Base-by-base conservation (phyloP, 2,888 invertebrate genomes). In the Margaritifera margaritifera region DNA sequence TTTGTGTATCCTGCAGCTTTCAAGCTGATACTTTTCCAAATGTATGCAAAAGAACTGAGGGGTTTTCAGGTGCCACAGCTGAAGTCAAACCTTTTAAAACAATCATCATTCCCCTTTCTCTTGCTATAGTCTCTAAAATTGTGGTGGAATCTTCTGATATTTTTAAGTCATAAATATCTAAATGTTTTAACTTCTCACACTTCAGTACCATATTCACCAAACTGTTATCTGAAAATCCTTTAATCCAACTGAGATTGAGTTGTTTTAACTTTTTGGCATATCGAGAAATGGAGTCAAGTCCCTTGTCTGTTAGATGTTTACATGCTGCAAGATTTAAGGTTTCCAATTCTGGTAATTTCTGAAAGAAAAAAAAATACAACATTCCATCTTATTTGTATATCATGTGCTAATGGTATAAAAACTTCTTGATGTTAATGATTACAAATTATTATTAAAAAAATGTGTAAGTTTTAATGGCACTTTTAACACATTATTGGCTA, bases 271-370 rank as follows among this genome's bases (percentile, higher is more conserved):
- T 73, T 31, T 75, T 76, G 50, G 76, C 73, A 64, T 80, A 71
- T 74, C 80, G 83, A 53, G 64, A 62, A 55, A 87, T 65, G 6
- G 81, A 72, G 6, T 68, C 64, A 19, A 86, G 56, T 6, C 82
- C 71, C 50, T 79, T 75, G 66, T 85, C 84, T 20, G 86, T 87
- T 31, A 88, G 53, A 72, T 87, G 85, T 62, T 77, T 78, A 74
- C 87, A 87, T 1, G 79, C 78, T 27, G 82, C 74, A 51, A 88
- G 63, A 69, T 81, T 86, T 20, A 88, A 70, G 4, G 79, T 80
- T 68, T 84, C 80, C 57, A 88, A 72, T 1, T 77, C 42, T 6
- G 80, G 75, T 20, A 87, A 67, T 74, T 85, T 86, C 88, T 88
- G 85, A 50, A 83, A 77, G 53, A 22, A 59, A n/a, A 66, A 62